Evolutionary conservation across 2,888 invertebrate species (phyloP), one percentile per base, ranked within the genome.

Genomic region (Mechanitis mazaeus): DNA sequence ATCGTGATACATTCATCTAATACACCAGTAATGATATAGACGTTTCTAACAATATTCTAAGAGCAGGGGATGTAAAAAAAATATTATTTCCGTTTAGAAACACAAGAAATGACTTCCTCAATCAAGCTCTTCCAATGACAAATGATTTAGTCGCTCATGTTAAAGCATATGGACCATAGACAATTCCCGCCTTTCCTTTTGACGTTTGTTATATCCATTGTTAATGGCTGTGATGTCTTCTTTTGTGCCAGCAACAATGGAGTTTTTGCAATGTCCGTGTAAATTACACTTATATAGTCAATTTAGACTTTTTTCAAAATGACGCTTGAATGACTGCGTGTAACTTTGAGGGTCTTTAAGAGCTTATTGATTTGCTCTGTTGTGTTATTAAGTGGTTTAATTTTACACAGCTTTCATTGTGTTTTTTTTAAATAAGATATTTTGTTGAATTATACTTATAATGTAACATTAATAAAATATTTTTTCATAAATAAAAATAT

Each of bases 41-140:
- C 31, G 50, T 79, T 74, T 75, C 71, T 72, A 76, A 74, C 75
- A 74, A 78, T 79, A 79, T 74, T 76, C 72, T 79, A 56, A 45
- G 80, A 79, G 80, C 75, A 67, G 79, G 81, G 83, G 85, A 81
- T 81, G 77, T 79, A 74, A 80, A 87, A 84, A 83, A 89, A 86
- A 83, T 79, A 80, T 80, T 83, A 85, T 89, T 86, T 90, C 90
- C 90, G 88, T 80, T 85, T 78, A 78, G 78, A 81, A 72, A 80
- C 78, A 77, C 78, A 77, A 84, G 85, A 88, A 88, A 89, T 87
- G 76, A 86, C 90, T 90, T 90, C 90, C 90, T 88, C 88, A 90
- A 90, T 90, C 90, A 90, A 84, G 66, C 68, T 63, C 55, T 63
- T 68, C 75, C 78, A 80, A 84, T 89, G 90, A 89, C 87, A 86